phyloP scores from a whole-genome alignment of 2,113 vertebrate genomes.

The Hiodon alosoides region DNA sequence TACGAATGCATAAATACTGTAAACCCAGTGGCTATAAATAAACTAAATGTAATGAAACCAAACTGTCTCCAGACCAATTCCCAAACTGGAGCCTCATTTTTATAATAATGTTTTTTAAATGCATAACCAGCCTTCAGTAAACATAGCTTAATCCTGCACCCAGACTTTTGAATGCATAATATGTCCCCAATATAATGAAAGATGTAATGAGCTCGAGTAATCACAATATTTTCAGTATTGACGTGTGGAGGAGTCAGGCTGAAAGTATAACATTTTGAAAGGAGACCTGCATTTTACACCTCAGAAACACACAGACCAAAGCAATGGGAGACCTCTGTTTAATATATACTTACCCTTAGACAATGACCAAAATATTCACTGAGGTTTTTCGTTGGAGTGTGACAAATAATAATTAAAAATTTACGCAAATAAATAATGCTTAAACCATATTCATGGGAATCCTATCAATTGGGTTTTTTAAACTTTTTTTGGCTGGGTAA shows the following conservation, averaged over 20 bases:
- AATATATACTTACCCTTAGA: no score
- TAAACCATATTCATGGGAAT: no score
- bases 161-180: slow-evolving; percentile 24
- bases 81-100: slow-evolving; percentile 14
- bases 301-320: neutral
- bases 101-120: slow-evolving; percentile 35
- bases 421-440: no score
- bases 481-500: no score
- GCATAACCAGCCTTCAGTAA: slow-evolving; percentile 31
- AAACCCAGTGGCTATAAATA: neutral
- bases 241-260: neutral
- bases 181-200: slow-evolving; percentile 7
- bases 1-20: neutral
- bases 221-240: neutral
- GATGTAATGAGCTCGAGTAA: slow-evolving; percentile 2
- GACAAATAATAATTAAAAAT: no score
- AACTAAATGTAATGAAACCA: slow-evolving; percentile 6
- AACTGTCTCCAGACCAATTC: slow-evolving; percentile 17
- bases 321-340: no score
- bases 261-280: neutral
- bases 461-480: no score
- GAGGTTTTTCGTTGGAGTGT: no score
- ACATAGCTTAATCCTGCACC: slow-evolving; percentile 25
- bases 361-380: no score
- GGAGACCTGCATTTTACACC: neutral